Percentiles rank a stretch among this genome's conserved stretches.
Evolutionary conservation across 2,797 vertebrate species (phyloP).

Genomic region (Glyptemys insculpta): DNA sequence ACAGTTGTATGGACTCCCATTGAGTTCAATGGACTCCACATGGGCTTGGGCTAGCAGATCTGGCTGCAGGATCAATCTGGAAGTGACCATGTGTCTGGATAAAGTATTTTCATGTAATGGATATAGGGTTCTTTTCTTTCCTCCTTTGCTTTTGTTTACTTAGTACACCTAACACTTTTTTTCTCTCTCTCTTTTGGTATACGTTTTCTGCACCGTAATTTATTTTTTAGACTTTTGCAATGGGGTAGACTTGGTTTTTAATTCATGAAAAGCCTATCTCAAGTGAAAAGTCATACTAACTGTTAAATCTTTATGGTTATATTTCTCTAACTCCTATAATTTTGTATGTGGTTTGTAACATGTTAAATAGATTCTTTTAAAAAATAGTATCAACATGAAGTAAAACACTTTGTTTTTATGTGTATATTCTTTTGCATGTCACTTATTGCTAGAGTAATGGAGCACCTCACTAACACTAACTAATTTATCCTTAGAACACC

Average conservation of each 20-base stretch:
- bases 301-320: neutral
- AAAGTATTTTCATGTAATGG: neutral
- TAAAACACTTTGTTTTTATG: constrained; percentile 23
- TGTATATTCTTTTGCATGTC: constrained; percentile 14
- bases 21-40: neutral
- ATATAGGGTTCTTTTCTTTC: neutral
- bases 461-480: neutral
- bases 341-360: constrained; percentile 40
- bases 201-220: constrained; percentile 3
- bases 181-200: neutral
- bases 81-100: rapidly evolving
- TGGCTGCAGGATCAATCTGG: neutral
- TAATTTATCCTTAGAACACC: constrained; percentile 3
- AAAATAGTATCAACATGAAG: constrained; percentile 1
- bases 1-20: neutral
- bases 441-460: constrained; percentile 52
- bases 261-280: constrained; percentile 8
- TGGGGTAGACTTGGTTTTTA: neutral
- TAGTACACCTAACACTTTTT: neutral
- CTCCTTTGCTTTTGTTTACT: neutral
- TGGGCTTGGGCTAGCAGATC: neutral
- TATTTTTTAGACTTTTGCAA: neutral
- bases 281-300: neutral
- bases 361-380: neutral
- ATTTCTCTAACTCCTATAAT: constrained; percentile 24